Conservation (phyloP, 2,113 vertebrate species). For the Perognathus longimembris region DNA sequence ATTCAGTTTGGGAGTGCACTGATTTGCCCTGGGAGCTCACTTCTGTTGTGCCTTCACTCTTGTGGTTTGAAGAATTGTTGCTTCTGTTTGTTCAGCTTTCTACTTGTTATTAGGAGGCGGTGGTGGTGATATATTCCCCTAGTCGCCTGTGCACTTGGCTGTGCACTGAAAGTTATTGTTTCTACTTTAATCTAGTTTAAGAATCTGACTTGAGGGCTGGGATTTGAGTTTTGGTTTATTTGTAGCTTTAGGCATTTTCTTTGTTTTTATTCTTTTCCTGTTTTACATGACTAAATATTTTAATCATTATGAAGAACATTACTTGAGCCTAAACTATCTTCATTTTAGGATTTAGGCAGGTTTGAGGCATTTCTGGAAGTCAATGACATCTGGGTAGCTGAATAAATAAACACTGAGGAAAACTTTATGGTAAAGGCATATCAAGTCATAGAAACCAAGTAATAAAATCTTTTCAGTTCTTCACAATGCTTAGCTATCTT, state of each 20-base stretch:
- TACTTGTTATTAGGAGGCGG: not conserved
- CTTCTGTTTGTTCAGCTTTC: not conserved
- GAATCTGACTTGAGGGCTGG: not conserved
- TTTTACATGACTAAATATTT: conserved; percentile 12
- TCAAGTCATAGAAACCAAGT: not conserved
- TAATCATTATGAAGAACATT: not conserved
- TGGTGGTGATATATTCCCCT: not conserved
- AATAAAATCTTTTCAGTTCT: conserved; percentile 1
- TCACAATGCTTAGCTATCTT: not conserved
- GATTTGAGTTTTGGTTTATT: not conserved
- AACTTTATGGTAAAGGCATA: not conserved
- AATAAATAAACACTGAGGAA: not conserved
- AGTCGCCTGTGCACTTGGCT: not conserved
- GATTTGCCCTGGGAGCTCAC: not conserved
- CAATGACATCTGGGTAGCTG: not conserved
- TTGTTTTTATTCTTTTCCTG: not conserved
- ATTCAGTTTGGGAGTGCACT: not conserved
- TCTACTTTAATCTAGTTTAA: conserved; percentile 16
- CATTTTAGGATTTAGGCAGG: not conserved
- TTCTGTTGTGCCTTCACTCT: not conserved
- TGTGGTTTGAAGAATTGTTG: not conserved
- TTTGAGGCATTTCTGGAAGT: conserved; percentile 36
- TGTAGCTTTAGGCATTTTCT: not conserved
- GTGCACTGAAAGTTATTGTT: not conserved
- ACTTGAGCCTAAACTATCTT: not conserved